These are phyloP conservation scores for Clostera curtula DNA, from an alignment of 2,888 invertebrate species.

Conservation along the genomic window DNA sequence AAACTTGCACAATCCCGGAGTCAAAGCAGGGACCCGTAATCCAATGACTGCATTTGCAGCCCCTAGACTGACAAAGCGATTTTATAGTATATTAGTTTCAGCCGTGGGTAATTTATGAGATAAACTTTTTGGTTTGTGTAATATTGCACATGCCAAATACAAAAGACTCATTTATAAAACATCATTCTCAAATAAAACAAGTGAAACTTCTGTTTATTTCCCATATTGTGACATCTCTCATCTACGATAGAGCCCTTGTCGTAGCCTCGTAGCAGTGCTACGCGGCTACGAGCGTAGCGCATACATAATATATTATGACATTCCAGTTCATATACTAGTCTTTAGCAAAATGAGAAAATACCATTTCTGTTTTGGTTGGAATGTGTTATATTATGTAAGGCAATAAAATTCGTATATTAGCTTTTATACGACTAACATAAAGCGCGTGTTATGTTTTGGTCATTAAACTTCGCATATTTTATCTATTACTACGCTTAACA, in stretches of 20 bases:
- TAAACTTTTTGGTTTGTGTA: background rate
- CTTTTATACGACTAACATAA: too few relatives aligned
- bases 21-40: too few relatives aligned
- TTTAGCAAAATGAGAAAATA: conserved; percentile 18
- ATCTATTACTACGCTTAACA: too few relatives aligned
- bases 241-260: conserved; percentile 24
- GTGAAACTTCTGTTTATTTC: conserved; percentile 11
- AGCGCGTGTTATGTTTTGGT: too few relatives aligned
- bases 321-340: conserved; percentile 19
- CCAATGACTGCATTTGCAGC: too few relatives aligned
- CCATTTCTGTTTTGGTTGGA: conserved; percentile 9
- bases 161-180: too few relatives aligned
- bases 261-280: conserved; percentile 20
- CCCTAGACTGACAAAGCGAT: too few relatives aligned
- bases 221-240: conserved; percentile 13
- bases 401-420: background rate
- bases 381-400: background rate
- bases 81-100: too few relatives aligned
- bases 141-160: too few relatives aligned
- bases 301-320: conserved; percentile 23
- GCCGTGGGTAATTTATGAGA: too few relatives aligned
- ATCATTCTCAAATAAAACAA: background rate
- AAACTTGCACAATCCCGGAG: too few relatives aligned
- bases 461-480: too few relatives aligned
- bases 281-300: conserved; percentile 18